Evolutionary conservation across 1,140 invertebrate genomes (phyloP), one percentile per base, ranked within the genome.

Genomic region (Cherax destructor): DNA sequence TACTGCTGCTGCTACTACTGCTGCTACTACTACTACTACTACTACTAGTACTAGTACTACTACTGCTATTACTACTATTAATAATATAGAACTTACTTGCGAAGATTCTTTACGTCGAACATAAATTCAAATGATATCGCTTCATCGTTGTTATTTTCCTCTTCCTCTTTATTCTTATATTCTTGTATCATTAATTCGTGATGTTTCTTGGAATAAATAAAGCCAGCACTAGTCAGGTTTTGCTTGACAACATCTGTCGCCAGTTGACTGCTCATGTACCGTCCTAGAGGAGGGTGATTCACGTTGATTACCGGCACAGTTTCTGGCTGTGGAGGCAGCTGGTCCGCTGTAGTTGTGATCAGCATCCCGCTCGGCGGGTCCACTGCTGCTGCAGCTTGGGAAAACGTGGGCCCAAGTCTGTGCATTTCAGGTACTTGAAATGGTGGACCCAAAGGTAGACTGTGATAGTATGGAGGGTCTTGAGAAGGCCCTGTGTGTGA

Each of bases 61-160:
- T 2, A 41, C 0, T 41, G 30, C 0, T 41, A 41, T 2, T 41
- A 41, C 30, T 41, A 41, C 30, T 41, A 41, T 2, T 41, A 41
- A 41, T 41, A 41, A 41, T 41, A 41, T 41, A 30, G 24, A 69
- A 93, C 91, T 84, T 83, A 93, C 85, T 85, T 83, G 78, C 92
- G 80, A 47, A 93, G 65, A 50, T 81, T 91, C 72, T 86, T 86
- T 50, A 69, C 85, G 76, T 59, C 81, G n/a, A 91, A 81, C 80
- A 92, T 87, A 4, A 89, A 49, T 21, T 92, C 86, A 47, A 92
- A 76, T 41, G 91, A 69, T 13, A 83, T 86, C 6, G 52, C 56
- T n/a, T 88, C 80, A 47, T 88, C 65, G 24, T 79, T 69, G 21
- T 88, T 83, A 9, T 69, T 78, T 69, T 79, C 56, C 24, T 78